These are phyloP conservation scores for Sebastes aleutianus DNA, from an alignment of 2,797 vertebrate species.

Conservation along the genomic window DNA sequence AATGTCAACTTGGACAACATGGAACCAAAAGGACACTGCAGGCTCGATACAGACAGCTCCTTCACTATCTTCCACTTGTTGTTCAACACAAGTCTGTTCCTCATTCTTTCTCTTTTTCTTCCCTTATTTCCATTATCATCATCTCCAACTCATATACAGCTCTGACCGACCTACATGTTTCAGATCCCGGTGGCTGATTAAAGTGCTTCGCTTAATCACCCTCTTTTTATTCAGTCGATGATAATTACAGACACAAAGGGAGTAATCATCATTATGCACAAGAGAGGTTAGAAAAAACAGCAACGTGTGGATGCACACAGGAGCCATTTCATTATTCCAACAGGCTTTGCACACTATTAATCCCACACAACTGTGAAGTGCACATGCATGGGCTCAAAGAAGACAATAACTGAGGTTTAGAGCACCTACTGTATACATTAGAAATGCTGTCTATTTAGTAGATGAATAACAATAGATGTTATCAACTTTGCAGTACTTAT, in stretches of 20 bases:
- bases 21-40: conserved; percentile 62
- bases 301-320: conserved; percentile 44
- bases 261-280: conserved; percentile 71
- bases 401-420: conserved; percentile 4
- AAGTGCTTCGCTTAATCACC: conserved; percentile 76
- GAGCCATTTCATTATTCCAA: conserved; percentile 70
- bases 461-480: neutral
- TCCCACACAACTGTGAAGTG: conserved; percentile 38
- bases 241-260: conserved; percentile 70
- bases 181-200: conserved; percentile 64
- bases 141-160: conserved; percentile 12
- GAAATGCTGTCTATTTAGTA: neutral
- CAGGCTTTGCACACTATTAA: conserved; percentile 63
- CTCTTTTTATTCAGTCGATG: conserved; percentile 46
- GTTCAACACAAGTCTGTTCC: conserved; percentile 19
- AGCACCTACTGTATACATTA: neutral
- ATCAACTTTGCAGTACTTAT: neutral
- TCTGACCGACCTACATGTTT: conserved; percentile 33
- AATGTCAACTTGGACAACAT: conserved; percentile 81
- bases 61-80: conserved; percentile 42
- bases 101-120: neutral
- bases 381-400: conserved; percentile 17
- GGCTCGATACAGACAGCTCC: conserved; percentile 44
- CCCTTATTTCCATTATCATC: conserved; percentile 21
- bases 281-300: conserved; percentile 55